phyloP scores from a whole-genome alignment of 2,797 vertebrate genomes.

The Coracias cyanogaster region DNA sequence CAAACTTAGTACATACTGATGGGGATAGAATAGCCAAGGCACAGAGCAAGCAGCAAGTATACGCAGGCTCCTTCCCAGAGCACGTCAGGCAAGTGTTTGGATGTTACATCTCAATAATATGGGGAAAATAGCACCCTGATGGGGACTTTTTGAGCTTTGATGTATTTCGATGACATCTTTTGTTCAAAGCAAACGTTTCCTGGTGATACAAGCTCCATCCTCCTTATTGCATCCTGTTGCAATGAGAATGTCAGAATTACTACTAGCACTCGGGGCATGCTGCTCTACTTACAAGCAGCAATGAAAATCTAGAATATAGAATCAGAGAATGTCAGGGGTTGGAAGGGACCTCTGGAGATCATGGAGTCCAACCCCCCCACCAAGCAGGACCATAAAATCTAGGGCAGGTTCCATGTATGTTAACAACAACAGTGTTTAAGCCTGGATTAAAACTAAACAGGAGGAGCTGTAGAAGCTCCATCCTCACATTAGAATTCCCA shows the following conservation, averaged over 20 bases:
- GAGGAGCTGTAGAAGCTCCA: not conserved
- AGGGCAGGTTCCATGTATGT: accelerated
- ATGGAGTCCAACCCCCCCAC: no score
- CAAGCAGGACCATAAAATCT: no score
- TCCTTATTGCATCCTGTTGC: not conserved
- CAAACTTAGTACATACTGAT: not conserved
- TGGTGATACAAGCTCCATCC: not conserved
- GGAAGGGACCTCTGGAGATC: no score
- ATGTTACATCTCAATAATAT: not conserved
- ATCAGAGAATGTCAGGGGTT: no score
- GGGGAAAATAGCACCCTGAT: not conserved
- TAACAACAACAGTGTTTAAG: not conserved
- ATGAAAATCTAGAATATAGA: not conserved
- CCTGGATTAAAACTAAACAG: not conserved
- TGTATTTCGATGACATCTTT: not conserved
- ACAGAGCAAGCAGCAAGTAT: not conserved
- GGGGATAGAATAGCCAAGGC: not conserved
- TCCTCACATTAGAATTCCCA: not conserved
- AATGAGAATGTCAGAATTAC: not conserved
- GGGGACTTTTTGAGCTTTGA: not conserved
- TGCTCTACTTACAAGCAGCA: not conserved
- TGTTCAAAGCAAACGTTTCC: not conserved
- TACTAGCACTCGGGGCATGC: not conserved
- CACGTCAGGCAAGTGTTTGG: not conserved
- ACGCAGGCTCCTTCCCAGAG: not conserved